phyloP scores from a whole-genome alignment of 2,888 invertebrate genomes.

The Drosophila longiperda region DNA sequence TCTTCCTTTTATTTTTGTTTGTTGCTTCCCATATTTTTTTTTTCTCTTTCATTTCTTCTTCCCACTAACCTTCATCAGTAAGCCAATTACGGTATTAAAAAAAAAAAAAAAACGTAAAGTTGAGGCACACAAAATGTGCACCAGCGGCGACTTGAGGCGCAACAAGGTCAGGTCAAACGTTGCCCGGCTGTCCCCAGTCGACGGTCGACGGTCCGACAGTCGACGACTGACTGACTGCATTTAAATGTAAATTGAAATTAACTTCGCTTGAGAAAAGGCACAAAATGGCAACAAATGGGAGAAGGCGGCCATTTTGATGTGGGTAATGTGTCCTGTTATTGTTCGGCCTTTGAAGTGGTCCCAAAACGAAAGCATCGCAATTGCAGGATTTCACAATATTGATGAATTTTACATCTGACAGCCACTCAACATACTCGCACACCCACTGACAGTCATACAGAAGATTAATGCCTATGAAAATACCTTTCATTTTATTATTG shows the following conservation, averaged over 20 bases:
- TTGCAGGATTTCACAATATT: conserved; percentile 31
- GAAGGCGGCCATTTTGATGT: conserved; percentile 66
- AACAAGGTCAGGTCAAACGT: conserved; percentile 71
- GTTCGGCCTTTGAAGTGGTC: conserved; percentile 55
- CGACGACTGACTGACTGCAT: conserved; percentile 70
- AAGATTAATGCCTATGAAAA: background rate
- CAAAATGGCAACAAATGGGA: conserved; percentile 57
- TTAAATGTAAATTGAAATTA: conserved; percentile 80
- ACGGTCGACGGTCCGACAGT: conserved; percentile 34
- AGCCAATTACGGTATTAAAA: conserved; percentile 80
- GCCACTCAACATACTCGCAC: conserved; percentile 15
- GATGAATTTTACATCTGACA: conserved; percentile 65
- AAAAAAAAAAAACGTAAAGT: conserved; percentile 59
- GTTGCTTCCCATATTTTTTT: conserved; percentile 5
- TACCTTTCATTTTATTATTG: background rate
- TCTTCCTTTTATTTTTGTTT: conserved; percentile 10
- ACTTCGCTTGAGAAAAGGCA: conserved; percentile 61
- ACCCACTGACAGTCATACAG: background rate
- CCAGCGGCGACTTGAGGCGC: conserved; percentile 38
- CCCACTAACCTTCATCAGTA: conserved; percentile 74
- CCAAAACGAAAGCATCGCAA: conserved; percentile 18
- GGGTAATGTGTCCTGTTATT: conserved; percentile 56
- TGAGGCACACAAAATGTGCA: conserved; percentile 63
- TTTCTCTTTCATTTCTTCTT: conserved; percentile 11
- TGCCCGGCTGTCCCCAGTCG: conserved; percentile 35